Base-by-base conservation (phyloP, 2,888 invertebrate genomes). In the Meghimatium bilineatum region DNA sequence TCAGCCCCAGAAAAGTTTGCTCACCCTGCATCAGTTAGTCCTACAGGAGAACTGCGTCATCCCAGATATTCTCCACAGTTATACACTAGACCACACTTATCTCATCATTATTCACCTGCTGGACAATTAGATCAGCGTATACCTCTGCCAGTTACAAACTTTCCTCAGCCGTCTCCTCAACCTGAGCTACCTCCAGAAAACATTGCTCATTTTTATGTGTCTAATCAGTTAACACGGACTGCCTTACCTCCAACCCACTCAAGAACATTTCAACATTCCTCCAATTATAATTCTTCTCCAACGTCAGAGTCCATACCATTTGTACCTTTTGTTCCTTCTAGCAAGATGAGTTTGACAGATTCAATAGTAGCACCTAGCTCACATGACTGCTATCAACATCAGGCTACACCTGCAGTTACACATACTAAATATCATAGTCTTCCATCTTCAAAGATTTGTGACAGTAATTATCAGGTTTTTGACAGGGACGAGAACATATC, bases 71-170 rank as follows among this genome's bases (percentile, higher is more conserved):
- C 23, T 34, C 36, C 29, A 32, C 75, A 75, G 75, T 49, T 29
- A 14, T 32, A 60, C 1, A 52, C 60, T 38, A 60, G 49, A 29
- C 56, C 60, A 56, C 76, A 34, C 34, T 38, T 72, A 36, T 66
- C 77, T 29, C 76, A 81, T 29, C 80, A 67, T 67, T 74, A 80
- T 36, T 44, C 66, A 36, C 67, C 80, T 29, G 56, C 34, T 26
- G 17, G 34, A 2, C 80, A 76, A 52, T 1, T 34, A 34, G 67
- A 34, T 29, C 67, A 67, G 67, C 1, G 12, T 34, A 29, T 67
- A 20, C 34, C 26, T 6, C 63, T 3, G n/a, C 29, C 67, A 67
- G 17, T 17, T 14, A 14, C 49, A 12, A n/a, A n/a, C n/a, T 29
- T 12, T 34, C 72, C n/a, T 29, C 72, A 49, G n/a, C 49, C 44